These are phyloP conservation scores for Lepidiolamprologus cunningtoni DNA, from an alignment of 2,113 vertebrate genomes.

Conservation along the genomic window DNA sequence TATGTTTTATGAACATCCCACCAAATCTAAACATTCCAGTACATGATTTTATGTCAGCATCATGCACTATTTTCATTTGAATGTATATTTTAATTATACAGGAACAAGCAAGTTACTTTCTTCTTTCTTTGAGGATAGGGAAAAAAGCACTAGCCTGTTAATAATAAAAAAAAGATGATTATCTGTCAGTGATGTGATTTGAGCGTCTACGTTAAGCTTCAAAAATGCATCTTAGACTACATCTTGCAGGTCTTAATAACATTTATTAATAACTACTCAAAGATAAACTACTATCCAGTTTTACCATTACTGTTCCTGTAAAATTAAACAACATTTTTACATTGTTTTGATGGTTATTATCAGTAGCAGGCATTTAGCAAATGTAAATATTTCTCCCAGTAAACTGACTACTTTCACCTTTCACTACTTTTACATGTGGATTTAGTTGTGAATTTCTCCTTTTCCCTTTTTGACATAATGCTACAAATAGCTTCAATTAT, in stretches of 20 bases:
- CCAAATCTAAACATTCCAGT: background rate
- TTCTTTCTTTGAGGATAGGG: background rate
- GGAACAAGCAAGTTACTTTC: background rate
- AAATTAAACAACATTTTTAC: background rate
- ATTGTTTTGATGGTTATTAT: background rate
- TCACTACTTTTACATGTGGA: background rate
- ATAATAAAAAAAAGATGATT: background rate
- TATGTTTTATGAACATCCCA: background rate
- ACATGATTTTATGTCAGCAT: background rate
- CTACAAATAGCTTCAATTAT: background rate
- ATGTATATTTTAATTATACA: background rate
- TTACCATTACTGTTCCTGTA: background rate
- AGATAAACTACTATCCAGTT: background rate
- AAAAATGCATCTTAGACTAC: background rate
- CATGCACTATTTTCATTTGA: fast-evolving
- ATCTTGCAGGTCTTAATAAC: background rate
- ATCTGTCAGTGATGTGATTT: background rate
- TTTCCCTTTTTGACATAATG: background rate
- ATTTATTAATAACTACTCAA: background rate
- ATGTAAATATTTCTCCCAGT: background rate
- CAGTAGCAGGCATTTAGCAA: background rate
- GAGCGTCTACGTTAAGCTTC: fast-evolving
- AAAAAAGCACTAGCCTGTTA: background rate
- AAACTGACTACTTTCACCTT: background rate
- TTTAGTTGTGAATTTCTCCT: background rate